Evolutionary conservation across 1,140 invertebrate genomes (phyloP).

Genomic region (Neodiprion virginianus): DNA sequence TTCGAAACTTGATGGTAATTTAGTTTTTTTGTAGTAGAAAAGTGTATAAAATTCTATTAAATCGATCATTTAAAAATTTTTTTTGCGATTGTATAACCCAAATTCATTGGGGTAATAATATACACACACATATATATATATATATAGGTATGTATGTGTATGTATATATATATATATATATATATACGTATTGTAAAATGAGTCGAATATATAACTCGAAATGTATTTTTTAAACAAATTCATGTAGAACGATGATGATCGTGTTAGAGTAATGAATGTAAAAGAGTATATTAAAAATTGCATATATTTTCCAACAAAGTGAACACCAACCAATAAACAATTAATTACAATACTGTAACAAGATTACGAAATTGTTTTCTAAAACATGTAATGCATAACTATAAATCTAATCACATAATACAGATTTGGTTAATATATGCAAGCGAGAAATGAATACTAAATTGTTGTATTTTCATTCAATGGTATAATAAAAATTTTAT

Average conservation of each 20-base stretch:
- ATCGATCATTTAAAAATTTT: not conserved
- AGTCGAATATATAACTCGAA: not conserved
- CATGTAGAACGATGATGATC: not conserved
- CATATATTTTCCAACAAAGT: not conserved
- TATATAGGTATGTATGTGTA: not conserved
- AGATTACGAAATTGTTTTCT: not conserved
- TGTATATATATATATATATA: not conserved
- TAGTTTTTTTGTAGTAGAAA: not conserved
- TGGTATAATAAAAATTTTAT: slow-evolving; percentile 6
- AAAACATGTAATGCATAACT: too few relatives aligned
- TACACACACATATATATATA: not conserved
- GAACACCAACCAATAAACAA: not conserved
- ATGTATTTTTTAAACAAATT: slow-evolving; percentile 2
- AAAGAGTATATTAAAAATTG: not conserved
- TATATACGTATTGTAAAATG: not conserved
- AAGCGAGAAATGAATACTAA: not conserved
- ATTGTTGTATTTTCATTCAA: too few relatives aligned
- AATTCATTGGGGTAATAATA: not conserved
- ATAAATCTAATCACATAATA: too few relatives aligned
- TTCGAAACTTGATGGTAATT: not conserved
- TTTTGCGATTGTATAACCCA: not conserved
- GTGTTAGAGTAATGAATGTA: not conserved
- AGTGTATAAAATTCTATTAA: not conserved
- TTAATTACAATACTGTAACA: not conserved
- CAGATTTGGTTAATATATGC: not conserved